Evolutionary conservation across 2,797 vertebrate species (phyloP).

Genomic region (Chaenodraco wilsoni): DNA sequence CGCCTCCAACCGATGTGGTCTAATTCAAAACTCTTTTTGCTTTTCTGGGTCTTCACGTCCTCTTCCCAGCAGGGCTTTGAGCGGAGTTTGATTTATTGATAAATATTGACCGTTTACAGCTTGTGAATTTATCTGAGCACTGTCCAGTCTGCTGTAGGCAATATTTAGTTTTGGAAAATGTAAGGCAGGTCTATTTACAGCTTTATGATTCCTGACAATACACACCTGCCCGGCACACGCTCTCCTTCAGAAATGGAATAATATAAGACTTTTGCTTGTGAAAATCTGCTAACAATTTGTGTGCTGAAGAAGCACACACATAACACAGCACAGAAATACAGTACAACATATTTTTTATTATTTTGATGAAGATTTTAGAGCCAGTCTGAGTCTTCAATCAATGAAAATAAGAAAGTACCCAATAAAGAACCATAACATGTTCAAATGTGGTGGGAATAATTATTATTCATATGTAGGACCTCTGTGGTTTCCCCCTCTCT

Average conservation of each 20-base stretch:
- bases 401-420: not conserved
- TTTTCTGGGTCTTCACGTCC: not conserved
- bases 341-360: not conserved
- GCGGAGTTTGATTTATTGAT: not conserved
- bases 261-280: not conserved
- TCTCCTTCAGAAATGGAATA: not conserved
- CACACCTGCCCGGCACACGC: not conserved
- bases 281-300: not conserved
- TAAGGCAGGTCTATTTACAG: conserved; percentile 9
- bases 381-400: no score
- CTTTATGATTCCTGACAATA: not conserved
- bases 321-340: not conserved
- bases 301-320: not conserved
- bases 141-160: conserved; percentile 1
- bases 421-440: not conserved
- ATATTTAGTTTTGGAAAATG: conserved; percentile 41
- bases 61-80: not conserved
- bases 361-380: no score
- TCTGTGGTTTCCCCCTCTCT: not conserved
- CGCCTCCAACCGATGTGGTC: not conserved
- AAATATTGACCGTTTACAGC: not conserved
- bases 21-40: not conserved
- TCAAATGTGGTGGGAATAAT: not conserved
- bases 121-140: not conserved
- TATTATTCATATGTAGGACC: not conserved